Percentiles rank a stretch among this genome's conserved stretches.
These are phyloP conservation scores for Malthinus flaveolus DNA, from an alignment of 2,888 invertebrate species.

Conservation along the genomic window DNA sequence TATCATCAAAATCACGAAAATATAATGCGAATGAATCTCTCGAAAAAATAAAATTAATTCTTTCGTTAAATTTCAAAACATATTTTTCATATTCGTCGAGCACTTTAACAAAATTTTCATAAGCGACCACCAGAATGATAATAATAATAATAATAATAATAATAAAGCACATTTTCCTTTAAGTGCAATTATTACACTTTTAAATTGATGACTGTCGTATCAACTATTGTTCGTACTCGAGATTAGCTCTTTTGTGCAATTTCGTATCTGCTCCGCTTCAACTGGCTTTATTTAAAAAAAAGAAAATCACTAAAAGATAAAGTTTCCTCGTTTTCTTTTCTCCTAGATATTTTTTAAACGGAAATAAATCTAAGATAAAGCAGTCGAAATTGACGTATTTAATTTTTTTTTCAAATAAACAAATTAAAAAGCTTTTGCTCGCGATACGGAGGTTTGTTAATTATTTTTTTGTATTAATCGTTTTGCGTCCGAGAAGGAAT, in stretches of 20 bases:
- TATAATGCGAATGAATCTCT: no score
- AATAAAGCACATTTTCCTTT: conserved; percentile 11
- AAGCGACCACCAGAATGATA: background rate
- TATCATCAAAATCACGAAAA: no score
- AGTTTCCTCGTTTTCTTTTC: conserved; percentile 13
- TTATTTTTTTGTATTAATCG: no score
- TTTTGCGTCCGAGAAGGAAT: no score
- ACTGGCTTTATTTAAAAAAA: conserved; percentile 7
- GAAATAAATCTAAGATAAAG: conserved; percentile 15
- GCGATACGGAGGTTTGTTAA: no score
- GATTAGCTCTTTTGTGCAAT: conserved; percentile 21
- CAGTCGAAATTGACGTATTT: conserved; percentile 10
- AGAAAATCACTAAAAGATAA: conserved; percentile 9
- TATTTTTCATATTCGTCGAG: no score
- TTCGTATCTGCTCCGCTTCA: conserved; percentile 4
- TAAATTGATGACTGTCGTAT: conserved; percentile 23
- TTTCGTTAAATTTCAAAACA: no score
- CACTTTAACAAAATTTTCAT: no score
- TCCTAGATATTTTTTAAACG: conserved; percentile 10
- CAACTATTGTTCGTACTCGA: conserved; percentile 21
- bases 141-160: conserved; percentile 6
- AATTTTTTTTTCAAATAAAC: background rate
- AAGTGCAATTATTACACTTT: conserved; percentile 18
- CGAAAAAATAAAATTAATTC: no score
- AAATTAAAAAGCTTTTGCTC: no score